phyloP scores from a whole-genome alignment of 2,113 vertebrate genomes.

The Menidia beryllina region DNA sequence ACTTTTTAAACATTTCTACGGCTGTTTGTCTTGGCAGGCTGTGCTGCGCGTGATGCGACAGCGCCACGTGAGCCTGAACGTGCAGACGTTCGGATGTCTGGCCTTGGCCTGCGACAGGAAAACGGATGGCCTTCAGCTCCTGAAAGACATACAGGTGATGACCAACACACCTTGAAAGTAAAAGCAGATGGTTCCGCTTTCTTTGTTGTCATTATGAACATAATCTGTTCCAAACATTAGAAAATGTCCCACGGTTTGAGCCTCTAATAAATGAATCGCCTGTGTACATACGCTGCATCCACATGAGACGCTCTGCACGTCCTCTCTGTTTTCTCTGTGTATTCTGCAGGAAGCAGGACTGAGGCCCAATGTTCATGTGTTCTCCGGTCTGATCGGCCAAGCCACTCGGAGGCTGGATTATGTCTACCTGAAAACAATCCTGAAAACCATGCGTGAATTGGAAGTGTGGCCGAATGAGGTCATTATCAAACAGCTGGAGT shows the following conservation, averaged over 20 bases:
- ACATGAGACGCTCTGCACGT: too few relatives aligned
- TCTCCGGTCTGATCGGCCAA: conserved; percentile 89
- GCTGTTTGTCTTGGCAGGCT: conserved; percentile 71
- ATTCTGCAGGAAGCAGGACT: conserved; percentile 83
- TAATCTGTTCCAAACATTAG: too few relatives aligned
- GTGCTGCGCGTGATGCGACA: conserved; percentile 84
- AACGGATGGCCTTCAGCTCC: conserved; percentile 87
- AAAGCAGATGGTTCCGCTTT: not conserved
- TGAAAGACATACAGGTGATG: conserved; percentile 90
- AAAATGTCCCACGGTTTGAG: too few relatives aligned
- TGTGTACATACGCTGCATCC: too few relatives aligned
- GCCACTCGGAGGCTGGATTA: conserved; percentile 88
- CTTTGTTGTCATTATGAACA: too few relatives aligned
- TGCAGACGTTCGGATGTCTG: conserved; percentile 89
- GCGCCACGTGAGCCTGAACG: conserved; percentile 79
- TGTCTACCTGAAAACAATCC: conserved; percentile 86
- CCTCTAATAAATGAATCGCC: too few relatives aligned
- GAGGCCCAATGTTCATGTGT: conserved; percentile 88
- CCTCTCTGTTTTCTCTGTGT: not conserved
- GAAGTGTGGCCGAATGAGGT: conserved; percentile 89
- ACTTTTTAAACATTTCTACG: too few relatives aligned
- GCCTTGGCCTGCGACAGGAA: conserved; percentile 86
- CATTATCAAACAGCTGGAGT: conserved; percentile 92
- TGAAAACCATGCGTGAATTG: conserved; percentile 85
- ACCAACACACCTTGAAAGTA: not conserved